phyloP scores from a whole-genome alignment of 2,888 invertebrate species.

The Dromius quadrimaculatus region DNA sequence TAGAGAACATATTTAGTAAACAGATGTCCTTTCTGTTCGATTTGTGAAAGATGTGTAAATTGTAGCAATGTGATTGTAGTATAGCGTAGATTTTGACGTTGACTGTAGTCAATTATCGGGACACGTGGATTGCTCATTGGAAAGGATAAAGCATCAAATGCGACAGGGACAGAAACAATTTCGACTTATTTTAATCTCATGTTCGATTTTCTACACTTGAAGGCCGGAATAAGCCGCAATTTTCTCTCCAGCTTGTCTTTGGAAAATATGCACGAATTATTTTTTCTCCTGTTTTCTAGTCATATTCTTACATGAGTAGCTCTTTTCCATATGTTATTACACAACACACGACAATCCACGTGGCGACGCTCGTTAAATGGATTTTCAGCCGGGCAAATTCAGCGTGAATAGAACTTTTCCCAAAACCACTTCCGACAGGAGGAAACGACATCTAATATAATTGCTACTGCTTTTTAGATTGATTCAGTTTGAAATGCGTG shows the following conservation, averaged over 20 bases:
- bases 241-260: conserved; percentile 9
- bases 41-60: background rate
- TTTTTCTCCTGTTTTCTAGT: too few species aligned
- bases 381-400: conserved; percentile 5
- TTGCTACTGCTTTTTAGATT: background rate
- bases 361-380: conserved; percentile 1
- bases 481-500: background rate
- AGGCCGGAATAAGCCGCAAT: background rate
- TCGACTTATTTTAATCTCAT: background rate
- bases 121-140: conserved; percentile 26
- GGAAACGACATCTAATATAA: conserved; percentile 9
- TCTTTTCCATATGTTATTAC: background rate
- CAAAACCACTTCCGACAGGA: conserved; percentile 10
- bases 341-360: background rate
- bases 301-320: too few species aligned
- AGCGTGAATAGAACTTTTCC: conserved; percentile 16
- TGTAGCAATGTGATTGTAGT: background rate
- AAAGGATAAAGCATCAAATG: conserved; percentile 9
- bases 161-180: background rate
- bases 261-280: background rate
- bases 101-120: conserved; percentile 17
- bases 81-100: background rate
- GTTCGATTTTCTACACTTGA: background rate
- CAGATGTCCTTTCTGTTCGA: too few species aligned
- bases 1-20: too few species aligned